phyloP scores from a whole-genome alignment of 2,113 vertebrate genomes.

The Stegostoma tigrinum region DNA sequence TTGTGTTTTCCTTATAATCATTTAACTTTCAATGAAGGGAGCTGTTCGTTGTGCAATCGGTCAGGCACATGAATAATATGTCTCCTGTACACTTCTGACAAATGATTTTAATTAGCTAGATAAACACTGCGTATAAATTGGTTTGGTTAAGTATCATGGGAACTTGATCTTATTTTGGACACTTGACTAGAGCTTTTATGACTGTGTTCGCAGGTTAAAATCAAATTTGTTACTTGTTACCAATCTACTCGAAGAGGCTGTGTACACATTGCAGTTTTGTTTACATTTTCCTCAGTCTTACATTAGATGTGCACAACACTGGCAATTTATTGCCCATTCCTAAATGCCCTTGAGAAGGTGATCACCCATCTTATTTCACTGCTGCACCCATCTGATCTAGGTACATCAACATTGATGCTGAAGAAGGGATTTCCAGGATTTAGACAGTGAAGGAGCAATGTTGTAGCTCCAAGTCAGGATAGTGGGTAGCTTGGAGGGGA shows the following conservation, averaged over 20 bases:
- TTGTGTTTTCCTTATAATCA: not conserved
- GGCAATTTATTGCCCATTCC: not conserved
- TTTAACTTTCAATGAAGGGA: not conserved
- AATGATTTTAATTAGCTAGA: constrained; percentile 24
- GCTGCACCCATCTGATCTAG: not conserved
- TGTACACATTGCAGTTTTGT: not conserved
- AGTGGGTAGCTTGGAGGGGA: not conserved
- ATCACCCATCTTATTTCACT: not conserved
- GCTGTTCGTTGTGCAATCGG: not conserved
- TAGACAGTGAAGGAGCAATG: not conserved
- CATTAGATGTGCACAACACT: not conserved
- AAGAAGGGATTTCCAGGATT: not conserved
- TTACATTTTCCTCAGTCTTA: not conserved
- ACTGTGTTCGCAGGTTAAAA: not conserved
- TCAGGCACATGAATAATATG: constrained; percentile 26
- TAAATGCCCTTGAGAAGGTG: not conserved
- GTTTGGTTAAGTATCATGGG: not conserved
- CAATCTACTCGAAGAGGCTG: not conserved
- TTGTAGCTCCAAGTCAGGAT: not conserved
- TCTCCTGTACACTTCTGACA: constrained; percentile 13
- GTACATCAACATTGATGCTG: not conserved
- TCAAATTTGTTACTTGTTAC: not conserved
- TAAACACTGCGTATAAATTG: not conserved
- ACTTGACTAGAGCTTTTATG: not conserved
- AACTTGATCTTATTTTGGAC: constrained; percentile 11